These are phyloP conservation scores for Oreochromis aureus DNA, from an alignment of 2,113 vertebrate species.

Conservation along the genomic window DNA sequence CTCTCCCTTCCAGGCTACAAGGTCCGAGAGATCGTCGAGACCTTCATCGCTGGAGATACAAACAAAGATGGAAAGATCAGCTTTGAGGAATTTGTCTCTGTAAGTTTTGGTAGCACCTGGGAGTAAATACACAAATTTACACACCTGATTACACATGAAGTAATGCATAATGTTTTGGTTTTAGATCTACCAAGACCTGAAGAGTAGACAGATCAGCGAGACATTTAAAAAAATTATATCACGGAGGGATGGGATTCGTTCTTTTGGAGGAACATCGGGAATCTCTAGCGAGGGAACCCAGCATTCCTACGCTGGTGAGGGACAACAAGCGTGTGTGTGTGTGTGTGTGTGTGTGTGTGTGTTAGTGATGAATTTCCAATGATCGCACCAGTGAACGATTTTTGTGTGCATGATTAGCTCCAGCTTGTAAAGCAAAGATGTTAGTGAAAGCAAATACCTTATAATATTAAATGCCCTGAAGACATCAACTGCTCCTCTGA, in stretches of 20 bases:
- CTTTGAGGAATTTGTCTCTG: constrained; percentile 94
- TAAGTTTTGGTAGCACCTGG: constrained; percentile 55
- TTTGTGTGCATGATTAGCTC: neutral
- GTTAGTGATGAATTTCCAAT: neutral
- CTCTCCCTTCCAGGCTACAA: constrained; percentile 90
- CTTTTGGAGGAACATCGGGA: constrained; percentile 87
- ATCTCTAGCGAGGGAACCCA: constrained; percentile 94
- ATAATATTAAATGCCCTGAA: neutral
- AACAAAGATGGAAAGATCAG: constrained; percentile 94
- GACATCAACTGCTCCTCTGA: neutral
- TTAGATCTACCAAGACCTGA: constrained; percentile 91
- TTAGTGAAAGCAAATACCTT: neutral
- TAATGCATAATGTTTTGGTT: neutral
- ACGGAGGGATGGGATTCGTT: constrained; percentile 87
- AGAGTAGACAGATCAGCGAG: constrained; percentile 90
- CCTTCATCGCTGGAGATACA: constrained; percentile 83
- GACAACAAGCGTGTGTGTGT: fast-evolving
- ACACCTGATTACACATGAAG: fast-evolving
- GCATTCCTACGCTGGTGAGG: constrained; percentile 91
- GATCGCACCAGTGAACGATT: fast-evolving
- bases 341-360: neutral
- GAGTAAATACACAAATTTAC: neutral
- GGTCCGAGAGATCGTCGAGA: constrained; percentile 89
- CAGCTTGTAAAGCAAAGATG: neutral
- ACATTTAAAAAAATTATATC: constrained; percentile 87